Evolutionary conservation across 2,888 invertebrate genomes (phyloP), one percentile per base, ranked within the genome.

Genomic region (Noctua comes): DNA sequence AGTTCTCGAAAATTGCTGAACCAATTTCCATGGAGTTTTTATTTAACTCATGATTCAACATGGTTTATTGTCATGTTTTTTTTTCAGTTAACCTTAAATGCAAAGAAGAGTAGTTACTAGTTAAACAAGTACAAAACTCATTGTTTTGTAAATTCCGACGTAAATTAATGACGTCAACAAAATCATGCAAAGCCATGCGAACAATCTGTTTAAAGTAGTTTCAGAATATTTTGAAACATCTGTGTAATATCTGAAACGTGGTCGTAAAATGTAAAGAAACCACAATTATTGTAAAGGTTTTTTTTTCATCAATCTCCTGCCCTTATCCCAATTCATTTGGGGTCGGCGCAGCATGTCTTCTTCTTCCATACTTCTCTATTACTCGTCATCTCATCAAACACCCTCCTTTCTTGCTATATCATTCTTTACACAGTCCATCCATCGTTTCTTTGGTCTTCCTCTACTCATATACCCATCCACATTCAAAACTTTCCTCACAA

Each of bases 121-220:
- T 31, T 69, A 65, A 54, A 76, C 36, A 65, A 54, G 36, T 80
- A 68, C 62, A 76, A 64, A 68, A 27, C 64, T 59, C 71, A 82
- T 69, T 76, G 64, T 78, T 73, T 83, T 68, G 66, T 77, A 72
- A 40, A 73, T 65, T 68, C 48, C 36, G 2, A 59, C 72, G 76
- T 57, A 80, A 70, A 78, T 64, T 48, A 18, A 65, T 88, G 86
- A 88, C 82, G 85, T 89, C 84, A 83, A 70, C 68, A 59, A 77
- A 87, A 83, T 83, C 80, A 79, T 82, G 83, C 88, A 87, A 89
- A 88, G 89, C 86, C 86, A 84, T 71, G 18, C 62, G 68, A 79
- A 86, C 77, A 87, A 86, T 82, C 74, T 57, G 68, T 73, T 77
- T 66, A 46, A 76, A 79, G 68, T 78, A 82, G 66, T 82, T 66